Percentiles rank a stretch among this genome's conserved stretches.
These are phyloP conservation scores for Cryptoprocta ferox DNA, from an alignment of 2,797 vertebrate genomes.

Conservation along the genomic window DNA sequence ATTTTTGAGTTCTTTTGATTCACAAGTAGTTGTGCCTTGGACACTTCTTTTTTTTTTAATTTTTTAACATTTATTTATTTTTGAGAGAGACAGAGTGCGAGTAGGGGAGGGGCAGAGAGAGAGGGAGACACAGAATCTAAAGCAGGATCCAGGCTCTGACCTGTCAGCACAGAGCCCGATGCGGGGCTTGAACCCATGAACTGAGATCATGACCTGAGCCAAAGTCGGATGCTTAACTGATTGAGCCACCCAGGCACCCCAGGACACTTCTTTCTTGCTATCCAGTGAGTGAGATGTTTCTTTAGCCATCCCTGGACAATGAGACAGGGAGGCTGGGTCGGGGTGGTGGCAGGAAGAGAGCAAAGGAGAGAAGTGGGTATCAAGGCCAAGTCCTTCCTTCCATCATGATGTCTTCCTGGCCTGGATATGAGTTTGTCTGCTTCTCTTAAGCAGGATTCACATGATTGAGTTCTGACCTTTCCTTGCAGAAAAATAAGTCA, in stretches of 20 bases:
- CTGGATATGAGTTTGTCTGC: not conserved
- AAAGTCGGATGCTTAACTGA: no score
- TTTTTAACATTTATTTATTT: no score
- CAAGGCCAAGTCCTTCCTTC: not conserved
- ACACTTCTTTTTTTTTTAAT: not conserved
- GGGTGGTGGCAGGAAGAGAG: not conserved
- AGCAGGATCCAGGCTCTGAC: no score
- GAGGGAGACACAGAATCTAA: no score
- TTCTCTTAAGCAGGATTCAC: not conserved
- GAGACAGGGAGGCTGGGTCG: not conserved
- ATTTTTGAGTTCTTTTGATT: not conserved
- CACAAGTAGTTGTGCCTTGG: not conserved
- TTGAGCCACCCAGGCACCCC: no score
- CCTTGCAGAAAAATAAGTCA: not conserved
- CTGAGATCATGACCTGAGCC: no score
- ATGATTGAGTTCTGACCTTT: constrained; percentile 20
- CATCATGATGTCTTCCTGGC: not conserved
- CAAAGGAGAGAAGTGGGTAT: not conserved
- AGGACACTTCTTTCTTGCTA: not conserved
- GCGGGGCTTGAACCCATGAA: no score
- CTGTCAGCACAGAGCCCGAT: no score
- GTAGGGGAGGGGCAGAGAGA: no score
- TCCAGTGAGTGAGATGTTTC: not conserved
- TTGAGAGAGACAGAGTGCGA: no score
- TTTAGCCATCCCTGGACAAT: not conserved